Percentiles rank a stretch among this genome's conserved stretches.
phyloP scores from a whole-genome alignment of 2,113 vertebrate genomes.

The Trogon surrucura region DNA sequence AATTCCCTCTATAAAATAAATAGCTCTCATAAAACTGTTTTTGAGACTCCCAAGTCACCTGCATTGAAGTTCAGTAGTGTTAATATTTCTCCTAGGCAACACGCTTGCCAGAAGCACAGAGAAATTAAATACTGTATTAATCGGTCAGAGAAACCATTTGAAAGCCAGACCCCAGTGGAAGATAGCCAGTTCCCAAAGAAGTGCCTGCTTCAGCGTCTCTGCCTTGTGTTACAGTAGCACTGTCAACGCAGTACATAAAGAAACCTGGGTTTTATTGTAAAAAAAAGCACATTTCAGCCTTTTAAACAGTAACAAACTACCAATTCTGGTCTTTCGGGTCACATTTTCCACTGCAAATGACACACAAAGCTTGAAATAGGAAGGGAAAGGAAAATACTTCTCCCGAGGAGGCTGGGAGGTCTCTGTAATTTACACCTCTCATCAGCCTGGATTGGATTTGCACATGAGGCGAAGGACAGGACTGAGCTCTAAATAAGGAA shows the following conservation, averaged over 20 bases:
- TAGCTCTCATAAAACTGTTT: background rate
- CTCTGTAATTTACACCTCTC: conserved; percentile 40
- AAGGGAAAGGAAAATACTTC: conserved; percentile 16
- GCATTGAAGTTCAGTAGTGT: conserved; percentile 38
- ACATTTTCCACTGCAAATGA: conserved; percentile 3
- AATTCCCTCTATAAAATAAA: background rate
- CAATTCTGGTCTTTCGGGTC: background rate
- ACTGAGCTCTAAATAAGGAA: conserved; percentile 43
- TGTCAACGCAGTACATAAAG: background rate
- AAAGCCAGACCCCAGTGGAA: conserved; percentile 23
- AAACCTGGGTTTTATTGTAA: background rate
- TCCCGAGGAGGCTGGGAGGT: background rate
- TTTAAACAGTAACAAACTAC: background rate
- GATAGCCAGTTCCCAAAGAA: conserved; percentile 3
- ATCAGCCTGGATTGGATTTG: conserved; percentile 5
- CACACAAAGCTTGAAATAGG: conserved; percentile 51
- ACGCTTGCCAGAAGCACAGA: conserved; percentile 25
- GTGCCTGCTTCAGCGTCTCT: background rate
- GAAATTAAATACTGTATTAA: conserved; percentile 52
- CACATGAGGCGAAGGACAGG: background rate
- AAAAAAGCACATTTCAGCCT: background rate
- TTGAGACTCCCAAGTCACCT: background rate
- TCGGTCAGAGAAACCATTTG: conserved; percentile 40
- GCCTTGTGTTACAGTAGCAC: background rate
- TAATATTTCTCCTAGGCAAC: conserved; percentile 48